A percentile compares a stretch with the other conserved stretches of the same genome.
Conservation (phyloP, 2,888 invertebrate species). For the Acanthosepion pharaonis region DNA sequence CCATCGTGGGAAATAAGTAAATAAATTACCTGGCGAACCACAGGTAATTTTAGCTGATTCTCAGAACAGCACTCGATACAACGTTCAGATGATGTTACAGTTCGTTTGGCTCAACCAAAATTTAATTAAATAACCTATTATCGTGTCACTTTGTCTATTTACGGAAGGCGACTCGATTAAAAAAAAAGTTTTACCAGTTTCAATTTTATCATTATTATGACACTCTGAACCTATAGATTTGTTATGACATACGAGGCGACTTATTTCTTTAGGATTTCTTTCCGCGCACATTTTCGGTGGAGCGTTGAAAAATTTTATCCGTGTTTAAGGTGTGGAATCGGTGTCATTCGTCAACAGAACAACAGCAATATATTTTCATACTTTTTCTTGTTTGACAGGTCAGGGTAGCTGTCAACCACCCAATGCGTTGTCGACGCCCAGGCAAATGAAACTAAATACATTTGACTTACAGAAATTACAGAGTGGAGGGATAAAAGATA, state of each 20-base stretch:
- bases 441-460: not conserved
- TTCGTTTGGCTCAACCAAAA: not conserved
- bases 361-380: not conserved
- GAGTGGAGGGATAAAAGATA: too few species aligned
- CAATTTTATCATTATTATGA: not conserved
- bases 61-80: not conserved
- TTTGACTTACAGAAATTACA: not conserved
- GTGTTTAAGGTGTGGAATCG: not conserved
- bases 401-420: not conserved
- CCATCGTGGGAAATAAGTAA: too few species aligned
- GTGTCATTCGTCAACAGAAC: not conserved
- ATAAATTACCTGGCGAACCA: not conserved
- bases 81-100: not conserved
- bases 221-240: too few species aligned
- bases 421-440: too few species aligned
- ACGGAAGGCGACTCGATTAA: not conserved
- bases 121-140: not conserved
- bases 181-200: not conserved
- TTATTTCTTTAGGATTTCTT: not conserved
- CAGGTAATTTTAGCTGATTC: not conserved
- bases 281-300: not conserved
- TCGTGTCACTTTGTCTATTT: not conserved
- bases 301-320: not conserved
- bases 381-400: not conserved
- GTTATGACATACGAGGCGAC: too few species aligned